Evolutionary conservation across 2,113 vertebrate genomes (phyloP), one percentile per base, ranked within the genome.

Genomic region (Anarhynchus alexandrinus): DNA sequence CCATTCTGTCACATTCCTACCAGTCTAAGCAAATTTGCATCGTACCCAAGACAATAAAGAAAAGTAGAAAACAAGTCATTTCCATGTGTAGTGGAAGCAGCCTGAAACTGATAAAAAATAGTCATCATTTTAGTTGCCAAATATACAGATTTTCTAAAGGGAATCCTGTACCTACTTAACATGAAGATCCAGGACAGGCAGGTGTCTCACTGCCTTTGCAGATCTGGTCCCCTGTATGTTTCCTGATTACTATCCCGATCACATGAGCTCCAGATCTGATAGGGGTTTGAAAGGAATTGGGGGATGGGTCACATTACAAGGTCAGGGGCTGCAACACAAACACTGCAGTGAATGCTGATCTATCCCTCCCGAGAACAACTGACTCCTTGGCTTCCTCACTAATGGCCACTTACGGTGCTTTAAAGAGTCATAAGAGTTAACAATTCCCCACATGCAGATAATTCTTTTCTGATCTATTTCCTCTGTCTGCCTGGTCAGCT

Each of bases 311-410:
- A 65, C 23, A 7, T 80, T 67, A 66, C 38, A 85, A 85, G 82
- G 43, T 76, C 47, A 73, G 45, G 19, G 29, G 47, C 62, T 89
- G 58, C 84, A 69, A 61, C 23, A 66, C 58, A 81, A 59, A 38
- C 43, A 76, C 36, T 55, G 8, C 40, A 72, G 32, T 22, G n/a
- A 88, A 58, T 52, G 64, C 32, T 81, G 73, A 74, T 57, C n/a
- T 23, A 27, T 59, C 26, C n/a, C 90, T 91, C 70, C 51, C 22
- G 70, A 88, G 92, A 90, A 88, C 55, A 92, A 69, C 34, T 21
- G 90, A 89, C 70, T 93, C 96, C 87, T 90, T 92, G 54, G 61
- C 79, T 96, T 94, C 88, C 96, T 96, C 71, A n/a, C 79, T 96
- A 97, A 96, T 88, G 79, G 85, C 29, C 90, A 86, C 72, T 96